These are phyloP conservation scores for Oophaga pumilio DNA, from an alignment of 2,113 vertebrate genomes.

Conservation along the genomic window DNA sequence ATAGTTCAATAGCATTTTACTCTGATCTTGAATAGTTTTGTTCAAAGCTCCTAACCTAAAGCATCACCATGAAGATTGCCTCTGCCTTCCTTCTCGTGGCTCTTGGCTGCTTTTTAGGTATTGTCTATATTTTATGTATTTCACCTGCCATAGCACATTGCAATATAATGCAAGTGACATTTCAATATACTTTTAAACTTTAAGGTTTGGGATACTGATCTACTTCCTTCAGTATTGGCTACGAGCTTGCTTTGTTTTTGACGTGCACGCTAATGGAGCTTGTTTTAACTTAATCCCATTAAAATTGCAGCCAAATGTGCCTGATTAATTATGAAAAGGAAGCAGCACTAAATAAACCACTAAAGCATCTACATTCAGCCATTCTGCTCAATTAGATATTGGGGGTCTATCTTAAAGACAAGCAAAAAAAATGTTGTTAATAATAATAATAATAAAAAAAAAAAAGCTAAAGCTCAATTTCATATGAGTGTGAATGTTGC, in stretches of 20 bases:
- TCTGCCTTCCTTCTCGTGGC: conserved; percentile 45
- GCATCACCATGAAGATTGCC: conserved; percentile 43
- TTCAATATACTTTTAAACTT: not conserved
- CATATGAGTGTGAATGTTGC: not conserved
- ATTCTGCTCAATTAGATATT: too few relatives aligned
- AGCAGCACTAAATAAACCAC: too few relatives aligned
- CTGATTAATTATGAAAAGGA: too few relatives aligned
- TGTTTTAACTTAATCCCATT: too few relatives aligned
- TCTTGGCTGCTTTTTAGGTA: conserved; percentile 46
- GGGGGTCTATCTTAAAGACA: too few relatives aligned
- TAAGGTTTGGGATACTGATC: not conserved
- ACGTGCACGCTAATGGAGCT: too few relatives aligned
- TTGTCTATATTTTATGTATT: not conserved
- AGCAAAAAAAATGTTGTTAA: too few relatives aligned
- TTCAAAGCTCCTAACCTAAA: not conserved
- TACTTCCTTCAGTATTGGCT: too few relatives aligned
- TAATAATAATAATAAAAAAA: too few relatives aligned
- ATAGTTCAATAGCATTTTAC: not conserved
- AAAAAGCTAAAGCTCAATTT: not conserved
- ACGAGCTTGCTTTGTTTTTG: too few relatives aligned
- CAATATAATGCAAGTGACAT: not conserved
- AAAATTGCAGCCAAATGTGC: too few relatives aligned
- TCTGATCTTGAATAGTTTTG: conserved; percentile 14
- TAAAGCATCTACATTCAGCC: too few relatives aligned
- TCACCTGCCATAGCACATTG: not conserved